These are phyloP conservation scores for Polydrusus pterygomalis DNA, from an alignment of 2,888 invertebrate species.

Conservation along the genomic window DNA sequence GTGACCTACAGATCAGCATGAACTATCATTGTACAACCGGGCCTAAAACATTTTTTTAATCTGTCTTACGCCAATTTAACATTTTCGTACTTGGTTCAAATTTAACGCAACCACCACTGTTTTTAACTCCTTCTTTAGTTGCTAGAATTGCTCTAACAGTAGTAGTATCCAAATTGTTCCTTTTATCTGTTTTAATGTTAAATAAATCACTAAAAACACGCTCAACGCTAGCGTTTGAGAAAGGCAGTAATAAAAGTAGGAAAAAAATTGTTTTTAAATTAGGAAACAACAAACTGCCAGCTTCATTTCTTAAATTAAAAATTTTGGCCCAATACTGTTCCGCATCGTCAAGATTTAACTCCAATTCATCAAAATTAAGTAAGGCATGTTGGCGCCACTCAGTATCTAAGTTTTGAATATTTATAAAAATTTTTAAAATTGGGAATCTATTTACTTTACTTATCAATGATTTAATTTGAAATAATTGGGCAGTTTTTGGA, in stretches of 20 bases:
- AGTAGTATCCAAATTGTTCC: slow-evolving; percentile 31
- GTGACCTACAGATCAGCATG: too few relatives aligned
- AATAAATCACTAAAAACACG: slow-evolving; percentile 41
- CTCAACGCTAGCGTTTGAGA: slow-evolving; percentile 43
- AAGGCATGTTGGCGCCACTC: too few relatives aligned
- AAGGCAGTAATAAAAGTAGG: slow-evolving; percentile 6
- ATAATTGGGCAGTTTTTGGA: slow-evolving; percentile 32
- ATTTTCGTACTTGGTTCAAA: slow-evolving; percentile 34
- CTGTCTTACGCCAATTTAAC: too few relatives aligned
- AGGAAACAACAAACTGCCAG: neutral
- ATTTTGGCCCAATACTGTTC: neutral
- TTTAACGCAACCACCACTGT: slow-evolving; percentile 31
- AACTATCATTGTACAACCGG: too few relatives aligned
- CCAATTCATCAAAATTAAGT: too few relatives aligned
- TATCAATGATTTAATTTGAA: neutral
- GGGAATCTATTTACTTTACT: neutral
- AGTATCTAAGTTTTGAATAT: too few relatives aligned
- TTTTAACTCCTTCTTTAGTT: slow-evolving; percentile 39
- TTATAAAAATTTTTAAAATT: slow-evolving; percentile 48
- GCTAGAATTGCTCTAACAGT: slow-evolving; percentile 30
- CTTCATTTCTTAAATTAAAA: slow-evolving; percentile 16
- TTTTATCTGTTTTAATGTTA: slow-evolving; percentile 36
- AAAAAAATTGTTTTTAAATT: slow-evolving; percentile 12
- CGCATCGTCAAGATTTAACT: too few relatives aligned
- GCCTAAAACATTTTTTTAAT: too few relatives aligned